Base-by-base conservation (phyloP, 2,797 vertebrate species). In the Artibeus jamaicensis region DNA sequence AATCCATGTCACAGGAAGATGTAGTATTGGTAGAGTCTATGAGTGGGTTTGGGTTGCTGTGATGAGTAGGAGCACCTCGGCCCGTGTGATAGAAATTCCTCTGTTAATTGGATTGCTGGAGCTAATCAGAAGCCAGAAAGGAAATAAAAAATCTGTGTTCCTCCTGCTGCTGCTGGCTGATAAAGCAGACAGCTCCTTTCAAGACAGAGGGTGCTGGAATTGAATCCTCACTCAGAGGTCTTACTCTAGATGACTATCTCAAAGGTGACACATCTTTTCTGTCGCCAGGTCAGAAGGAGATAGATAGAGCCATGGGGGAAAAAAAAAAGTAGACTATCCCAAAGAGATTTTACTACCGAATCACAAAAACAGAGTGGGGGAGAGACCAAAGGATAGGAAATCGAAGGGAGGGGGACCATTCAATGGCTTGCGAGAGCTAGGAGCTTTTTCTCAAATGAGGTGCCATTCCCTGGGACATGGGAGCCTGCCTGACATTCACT, bases 91-190 rank as follows among this genome's bases (percentile, higher is more conserved):
- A 98, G 96, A 98, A 98, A 98, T 97, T 98, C 97, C 96, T 98
- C 97, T 97, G 98, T 97, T 99, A 98, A 98, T 98, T 98, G 98
- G 98, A 98, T 98, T 98, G 97, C 95, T 3, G 97, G 96, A 98
- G 98, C 97, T 98, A 98, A 98, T 98, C 98, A 98, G 98, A 96
- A 98, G 95, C 96, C 87, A 97, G 97, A 94, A 97, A 97, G 96
- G 96, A 96, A 97, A 98, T 81, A 94, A 93, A 96, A 88, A 73
- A 96, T 85, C 96, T 32, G 76, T 91, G 94, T 96, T 96, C 93
- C 90, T 94, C 93, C 97, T 97, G 96, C 98, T 98, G 97, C 93
- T 0, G 24, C 32, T 3, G 93, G 94, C 97, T 98, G 98, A 98
- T 98, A 98, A 98, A 98, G 95, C 73, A 0, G 32, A 97, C 96